phyloP scores from a whole-genome alignment of 2,797 vertebrate species.

The Gambusia yucatana region DNA sequence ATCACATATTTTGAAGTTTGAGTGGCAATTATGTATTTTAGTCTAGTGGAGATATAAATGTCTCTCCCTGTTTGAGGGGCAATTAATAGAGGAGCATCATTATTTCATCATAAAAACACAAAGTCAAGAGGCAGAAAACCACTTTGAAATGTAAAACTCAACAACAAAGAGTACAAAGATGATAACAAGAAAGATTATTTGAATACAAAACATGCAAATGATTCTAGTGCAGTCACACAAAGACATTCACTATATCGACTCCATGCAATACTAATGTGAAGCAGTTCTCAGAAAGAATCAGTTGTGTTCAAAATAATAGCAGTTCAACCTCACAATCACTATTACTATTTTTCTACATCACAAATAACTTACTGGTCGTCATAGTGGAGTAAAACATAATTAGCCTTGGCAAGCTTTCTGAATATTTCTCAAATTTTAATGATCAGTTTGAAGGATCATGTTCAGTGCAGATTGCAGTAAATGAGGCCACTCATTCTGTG shows the following conservation, averaged over 20 bases:
- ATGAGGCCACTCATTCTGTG: background rate
- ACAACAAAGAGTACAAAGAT: background rate
- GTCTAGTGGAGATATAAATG: background rate
- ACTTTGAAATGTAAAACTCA: background rate
- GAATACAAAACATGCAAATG: background rate
- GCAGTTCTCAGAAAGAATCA: background rate
- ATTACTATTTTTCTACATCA: background rate
- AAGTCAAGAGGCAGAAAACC: background rate
- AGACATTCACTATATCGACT: background rate
- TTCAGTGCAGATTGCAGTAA: background rate
- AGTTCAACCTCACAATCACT: background rate
- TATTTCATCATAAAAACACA: constrained; percentile 6
- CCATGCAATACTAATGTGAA: background rate
- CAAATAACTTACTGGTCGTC: background rate
- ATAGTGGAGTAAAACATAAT: background rate
- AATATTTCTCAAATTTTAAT: background rate
- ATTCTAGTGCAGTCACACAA: background rate
- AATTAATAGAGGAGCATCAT: background rate
- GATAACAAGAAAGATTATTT: background rate
- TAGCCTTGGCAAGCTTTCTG: background rate
- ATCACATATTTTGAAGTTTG: background rate
- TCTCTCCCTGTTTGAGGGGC: background rate
- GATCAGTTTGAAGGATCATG: background rate
- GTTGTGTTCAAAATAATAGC: background rate
- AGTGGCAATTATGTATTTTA: constrained; percentile 7